A percentile compares a stretch with the other conserved stretches of the same genome.
Conservation (phyloP, 2,113 vertebrate genomes). For the Carollia perspicillata region DNA sequence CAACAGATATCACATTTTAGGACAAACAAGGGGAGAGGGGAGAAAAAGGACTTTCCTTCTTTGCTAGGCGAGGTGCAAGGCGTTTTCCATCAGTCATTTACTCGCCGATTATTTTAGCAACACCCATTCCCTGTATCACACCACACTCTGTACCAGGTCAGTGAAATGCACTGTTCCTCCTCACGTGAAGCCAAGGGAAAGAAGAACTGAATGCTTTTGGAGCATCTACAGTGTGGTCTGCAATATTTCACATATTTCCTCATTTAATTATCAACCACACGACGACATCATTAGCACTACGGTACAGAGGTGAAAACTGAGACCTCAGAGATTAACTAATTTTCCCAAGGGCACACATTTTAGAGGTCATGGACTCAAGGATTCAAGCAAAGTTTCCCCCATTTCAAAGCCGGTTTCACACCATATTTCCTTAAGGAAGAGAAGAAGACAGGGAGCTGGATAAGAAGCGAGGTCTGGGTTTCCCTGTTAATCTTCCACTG, state of each 20-base stretch:
- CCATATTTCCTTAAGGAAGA: background rate
- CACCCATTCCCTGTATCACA: background rate
- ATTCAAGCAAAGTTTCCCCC: background rate
- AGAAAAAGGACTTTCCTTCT: background rate
- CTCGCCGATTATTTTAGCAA: background rate
- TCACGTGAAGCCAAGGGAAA: background rate
- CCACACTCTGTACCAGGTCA: background rate
- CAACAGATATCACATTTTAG: background rate
- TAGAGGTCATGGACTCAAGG: background rate
- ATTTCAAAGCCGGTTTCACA: slow-evolving; percentile 14
- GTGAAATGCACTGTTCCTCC: background rate
- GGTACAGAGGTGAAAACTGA: background rate
- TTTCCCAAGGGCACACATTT: background rate
- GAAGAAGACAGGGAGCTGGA: background rate
- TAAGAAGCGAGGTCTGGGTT: background rate
- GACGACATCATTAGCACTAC: background rate
- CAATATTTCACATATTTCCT: background rate
- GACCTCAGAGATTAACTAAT: background rate
- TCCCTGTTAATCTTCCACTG: background rate
- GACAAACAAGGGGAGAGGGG: too few species aligned
- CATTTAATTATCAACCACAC: background rate
- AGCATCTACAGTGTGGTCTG: background rate
- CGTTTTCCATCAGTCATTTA: background rate
- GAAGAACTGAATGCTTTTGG: background rate
- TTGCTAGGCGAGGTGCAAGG: background rate